A percentile compares a stretch with the other conserved stretches of the same genome.
Evolutionary conservation across 2,888 invertebrate genomes (phyloP).

Genomic region (Pyrochroa serraticornis): DNA sequence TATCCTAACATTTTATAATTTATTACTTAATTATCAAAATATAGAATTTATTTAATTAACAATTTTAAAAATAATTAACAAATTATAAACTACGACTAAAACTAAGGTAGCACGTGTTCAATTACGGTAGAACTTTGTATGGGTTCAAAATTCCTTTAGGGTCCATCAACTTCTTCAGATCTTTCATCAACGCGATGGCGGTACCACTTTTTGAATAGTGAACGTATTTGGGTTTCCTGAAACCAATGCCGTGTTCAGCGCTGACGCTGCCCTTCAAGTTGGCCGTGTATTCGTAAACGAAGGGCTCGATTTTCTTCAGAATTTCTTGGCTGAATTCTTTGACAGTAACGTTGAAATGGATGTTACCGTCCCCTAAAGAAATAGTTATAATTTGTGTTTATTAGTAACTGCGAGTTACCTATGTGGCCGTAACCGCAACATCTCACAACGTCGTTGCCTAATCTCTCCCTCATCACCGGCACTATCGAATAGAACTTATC

Average conservation of each 20-base stretch:
- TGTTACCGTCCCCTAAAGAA: constrained; percentile 84
- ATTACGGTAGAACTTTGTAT: constrained; percentile 76
- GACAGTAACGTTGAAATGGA: constrained; percentile 88
- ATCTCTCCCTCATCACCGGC: constrained; percentile 68
- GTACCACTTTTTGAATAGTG: constrained; percentile 78
- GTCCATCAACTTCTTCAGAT: constrained; percentile 86
- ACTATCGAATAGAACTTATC: constrained; percentile 85
- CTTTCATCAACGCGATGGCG: constrained; percentile 80
- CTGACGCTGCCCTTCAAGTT: constrained; percentile 86
- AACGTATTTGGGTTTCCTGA: constrained; percentile 82
- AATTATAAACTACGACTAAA: neutral
- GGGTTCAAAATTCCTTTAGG: constrained; percentile 96
- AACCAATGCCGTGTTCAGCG: constrained; percentile 97
- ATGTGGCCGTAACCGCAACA: constrained; percentile 94
- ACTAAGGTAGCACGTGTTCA: no score
- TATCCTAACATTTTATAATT: no score
- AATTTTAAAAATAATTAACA: neutral
- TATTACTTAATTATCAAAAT: no score
- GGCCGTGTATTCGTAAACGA: constrained; percentile 87
- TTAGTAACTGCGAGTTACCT: constrained; percentile 63
- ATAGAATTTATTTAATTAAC: neutral
- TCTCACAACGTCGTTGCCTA: constrained; percentile 67
- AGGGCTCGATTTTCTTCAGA: constrained; percentile 80
- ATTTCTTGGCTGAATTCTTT: constrained; percentile 69
- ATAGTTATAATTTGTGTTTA: constrained; percentile 8